Evolutionary conservation across 2,888 invertebrate genomes (phyloP).

Genomic region (Lysandra bellargus): DNA sequence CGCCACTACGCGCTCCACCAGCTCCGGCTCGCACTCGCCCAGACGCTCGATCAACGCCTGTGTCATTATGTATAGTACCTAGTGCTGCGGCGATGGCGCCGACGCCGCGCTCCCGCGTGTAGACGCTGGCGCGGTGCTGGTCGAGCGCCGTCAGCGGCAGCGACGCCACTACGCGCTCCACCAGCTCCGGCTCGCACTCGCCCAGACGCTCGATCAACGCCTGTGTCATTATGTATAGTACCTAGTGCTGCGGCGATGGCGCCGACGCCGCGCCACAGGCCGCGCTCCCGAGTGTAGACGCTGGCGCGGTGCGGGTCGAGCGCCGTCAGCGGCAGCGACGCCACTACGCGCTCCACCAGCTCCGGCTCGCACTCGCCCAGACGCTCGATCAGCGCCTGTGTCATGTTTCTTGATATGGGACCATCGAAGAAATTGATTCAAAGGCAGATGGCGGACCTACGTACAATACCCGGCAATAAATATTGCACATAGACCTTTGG

Average conservation of each 20-base stretch:
- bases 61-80: slow-evolving; percentile 46
- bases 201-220: too few species aligned
- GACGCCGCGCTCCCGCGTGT: too few species aligned
- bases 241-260: slow-evolving; percentile 70
- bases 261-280: slow-evolving; percentile 69
- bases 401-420: background rate
- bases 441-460: too few species aligned
- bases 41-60: slow-evolving; percentile 84
- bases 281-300: slow-evolving; percentile 60
- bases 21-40: slow-evolving; percentile 81
- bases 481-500: too few species aligned
- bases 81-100: slow-evolving; percentile 70
- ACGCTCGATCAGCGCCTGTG: slow-evolving; percentile 82
- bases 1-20: slow-evolving; percentile 85
- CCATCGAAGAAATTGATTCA: too few species aligned
- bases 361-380: slow-evolving; percentile 83
- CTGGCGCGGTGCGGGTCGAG: slow-evolving; percentile 73
- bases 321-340: slow-evolving; percentile 65
- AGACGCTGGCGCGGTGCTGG: too few species aligned
- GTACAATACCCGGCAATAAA: too few species aligned
- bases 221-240: slow-evolving; percentile 37
- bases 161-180: too few species aligned
- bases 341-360: slow-evolving; percentile 85
- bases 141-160: too few species aligned
- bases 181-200: too few species aligned